Evolutionary conservation across 2,113 vertebrate species (phyloP).

Genomic region (Vimba vimba): DNA sequence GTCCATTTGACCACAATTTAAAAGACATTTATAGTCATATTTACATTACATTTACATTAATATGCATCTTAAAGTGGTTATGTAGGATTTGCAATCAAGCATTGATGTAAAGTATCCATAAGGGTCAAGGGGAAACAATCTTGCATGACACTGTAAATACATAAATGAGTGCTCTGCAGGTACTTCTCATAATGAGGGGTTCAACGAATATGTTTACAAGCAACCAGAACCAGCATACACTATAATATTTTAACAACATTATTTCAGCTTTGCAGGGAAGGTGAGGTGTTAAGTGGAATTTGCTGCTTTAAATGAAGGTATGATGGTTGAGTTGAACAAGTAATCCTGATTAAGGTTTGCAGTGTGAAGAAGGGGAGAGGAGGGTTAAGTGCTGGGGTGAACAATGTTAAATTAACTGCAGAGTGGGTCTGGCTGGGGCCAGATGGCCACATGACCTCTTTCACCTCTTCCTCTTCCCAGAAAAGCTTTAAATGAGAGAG

Average conservation of each 20-base stretch:
- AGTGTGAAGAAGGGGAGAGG: conserved; percentile 2
- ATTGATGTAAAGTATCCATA: background rate
- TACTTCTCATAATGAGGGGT: background rate
- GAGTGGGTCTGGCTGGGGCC: conserved; percentile 10
- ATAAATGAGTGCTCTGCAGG: background rate
- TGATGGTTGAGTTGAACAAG: background rate
- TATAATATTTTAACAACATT: conserved; percentile 5
- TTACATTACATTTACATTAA: background rate
- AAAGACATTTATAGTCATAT: background rate
- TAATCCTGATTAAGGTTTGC: conserved; percentile 21
- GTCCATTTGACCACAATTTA: background rate
- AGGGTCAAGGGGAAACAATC: background rate
- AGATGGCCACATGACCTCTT: conserved; percentile 35
- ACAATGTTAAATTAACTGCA: conserved; percentile 36
- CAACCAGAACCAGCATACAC: background rate
- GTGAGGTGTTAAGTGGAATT: conserved; percentile 2
- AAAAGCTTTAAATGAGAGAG: conserved; percentile 33
- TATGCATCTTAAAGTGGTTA: background rate
- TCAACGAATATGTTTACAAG: background rate
- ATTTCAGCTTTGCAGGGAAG: background rate
- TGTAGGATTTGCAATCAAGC: background rate
- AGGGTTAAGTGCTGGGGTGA: conserved; percentile 24
- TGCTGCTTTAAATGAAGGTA: background rate
- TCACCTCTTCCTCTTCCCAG: conserved; percentile 14
- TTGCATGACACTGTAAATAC: background rate